phyloP scores from a whole-genome alignment of 2,888 invertebrate genomes.

The Macrosoma leucophasiata region DNA sequence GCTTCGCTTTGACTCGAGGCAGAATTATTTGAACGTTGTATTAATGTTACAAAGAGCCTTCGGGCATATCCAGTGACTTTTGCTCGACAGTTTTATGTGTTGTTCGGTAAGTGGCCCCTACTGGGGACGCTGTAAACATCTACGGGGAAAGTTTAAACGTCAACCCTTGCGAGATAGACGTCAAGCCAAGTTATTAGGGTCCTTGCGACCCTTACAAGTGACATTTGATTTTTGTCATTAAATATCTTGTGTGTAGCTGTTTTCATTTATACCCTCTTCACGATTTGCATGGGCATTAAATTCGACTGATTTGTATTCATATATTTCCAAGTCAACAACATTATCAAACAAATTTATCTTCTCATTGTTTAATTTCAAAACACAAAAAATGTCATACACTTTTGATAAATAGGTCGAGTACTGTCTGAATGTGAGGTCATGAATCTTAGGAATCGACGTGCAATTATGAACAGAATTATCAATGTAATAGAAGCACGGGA shows the following conservation, averaged over 20 bases:
- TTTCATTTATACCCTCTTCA: constrained; percentile 18
- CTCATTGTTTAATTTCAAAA: too few relatives aligned
- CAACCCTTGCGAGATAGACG: constrained; percentile 50
- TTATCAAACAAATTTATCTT: too few relatives aligned
- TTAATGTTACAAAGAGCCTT: constrained; percentile 30
- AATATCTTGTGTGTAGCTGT: constrained; percentile 21
- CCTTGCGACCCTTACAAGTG: constrained; percentile 38
- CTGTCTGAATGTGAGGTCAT: too few relatives aligned
- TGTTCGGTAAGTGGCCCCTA: constrained; percentile 49
- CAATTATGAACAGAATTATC: too few relatives aligned
- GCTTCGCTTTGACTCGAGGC: too few relatives aligned
- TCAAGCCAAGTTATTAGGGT: constrained; percentile 55
- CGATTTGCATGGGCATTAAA: too few relatives aligned
- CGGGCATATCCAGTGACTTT: constrained; percentile 38
- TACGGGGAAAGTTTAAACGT: constrained; percentile 58
- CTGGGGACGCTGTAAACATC: constrained; percentile 53
- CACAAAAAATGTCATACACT: too few relatives aligned
- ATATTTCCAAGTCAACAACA: constrained; percentile 7
- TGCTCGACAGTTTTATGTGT: constrained; percentile 44
- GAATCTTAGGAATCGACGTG: too few relatives aligned
- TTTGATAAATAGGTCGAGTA: too few relatives aligned
- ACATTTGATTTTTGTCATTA: constrained; percentile 45
- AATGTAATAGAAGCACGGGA: too few relatives aligned
- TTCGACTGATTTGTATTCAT: too few relatives aligned
- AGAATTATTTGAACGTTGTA: too few relatives aligned